Evolutionary conservation across 2,888 invertebrate species (phyloP).

Genomic region (Sminthurides aquaticus): DNA sequence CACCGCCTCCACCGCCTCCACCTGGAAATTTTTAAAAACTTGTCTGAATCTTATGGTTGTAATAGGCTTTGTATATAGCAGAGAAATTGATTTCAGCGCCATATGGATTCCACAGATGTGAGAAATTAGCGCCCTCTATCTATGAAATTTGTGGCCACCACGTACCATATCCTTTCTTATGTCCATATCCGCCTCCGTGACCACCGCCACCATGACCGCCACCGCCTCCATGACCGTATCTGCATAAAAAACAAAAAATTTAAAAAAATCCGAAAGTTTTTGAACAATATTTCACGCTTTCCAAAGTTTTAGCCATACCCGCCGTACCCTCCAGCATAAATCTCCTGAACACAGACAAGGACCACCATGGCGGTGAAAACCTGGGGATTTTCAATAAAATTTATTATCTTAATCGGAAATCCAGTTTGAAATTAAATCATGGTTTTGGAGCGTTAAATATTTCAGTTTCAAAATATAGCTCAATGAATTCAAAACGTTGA

Average conservation of each 20-base stretch:
- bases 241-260: background rate
- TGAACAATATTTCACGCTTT: too few relatives aligned
- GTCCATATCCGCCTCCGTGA: slow-evolving; percentile 6
- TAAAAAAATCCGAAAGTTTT: too few relatives aligned
- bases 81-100: too few relatives aligned
- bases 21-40: too few relatives aligned
- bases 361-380: slow-evolving; percentile 13
- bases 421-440: too few relatives aligned
- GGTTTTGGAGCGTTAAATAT: background rate
- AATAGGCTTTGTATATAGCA: too few relatives aligned
- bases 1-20: slow-evolving; percentile 10
- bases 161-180: slow-evolving; percentile 9
- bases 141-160: too few relatives aligned
- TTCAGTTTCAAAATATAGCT: background rate
- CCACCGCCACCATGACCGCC: slow-evolving; percentile 14
- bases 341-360: slow-evolving; percentile 16
- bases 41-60: slow-evolving; percentile 2
- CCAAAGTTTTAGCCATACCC: too few relatives aligned
- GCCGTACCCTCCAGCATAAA: slow-evolving; percentile 11
- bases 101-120: too few relatives aligned
- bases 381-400: slow-evolving; percentile 3
- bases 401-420: too few relatives aligned
- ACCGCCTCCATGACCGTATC: slow-evolving; percentile 12
- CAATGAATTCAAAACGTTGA: too few relatives aligned
- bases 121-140: slow-evolving; percentile 4